A percentile compares a stretch with the other conserved stretches of the same genome.
phyloP scores from a whole-genome alignment of 2,888 invertebrate genomes.

The Cheilosia scutellata region DNA sequence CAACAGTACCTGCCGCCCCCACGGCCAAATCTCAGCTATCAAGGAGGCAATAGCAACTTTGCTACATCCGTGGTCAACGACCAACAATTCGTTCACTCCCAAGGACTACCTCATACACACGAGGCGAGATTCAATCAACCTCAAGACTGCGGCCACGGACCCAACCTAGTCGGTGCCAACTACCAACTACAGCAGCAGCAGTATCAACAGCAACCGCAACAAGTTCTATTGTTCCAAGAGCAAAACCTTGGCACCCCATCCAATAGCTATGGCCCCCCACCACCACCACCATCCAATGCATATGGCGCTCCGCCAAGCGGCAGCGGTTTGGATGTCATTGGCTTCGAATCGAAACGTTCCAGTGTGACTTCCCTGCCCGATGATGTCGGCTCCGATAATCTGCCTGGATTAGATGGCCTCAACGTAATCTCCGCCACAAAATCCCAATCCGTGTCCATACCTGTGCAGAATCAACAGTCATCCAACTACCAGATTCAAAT shows the following conservation, averaged over 20 bases:
- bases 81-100: constrained; percentile 79
- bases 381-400: constrained; percentile 78
- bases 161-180: constrained; percentile 81
- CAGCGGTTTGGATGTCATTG: constrained; percentile 80
- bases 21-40: constrained; percentile 36
- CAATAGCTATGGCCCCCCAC: constrained; percentile 80
- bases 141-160: constrained; percentile 83
- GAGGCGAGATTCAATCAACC: constrained; percentile 80
- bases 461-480: constrained; percentile 86
- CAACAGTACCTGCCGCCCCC: constrained; percentile 51
- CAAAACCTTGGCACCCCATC: constrained; percentile 78
- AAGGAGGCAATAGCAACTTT: constrained; percentile 43
- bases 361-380: constrained; percentile 79
- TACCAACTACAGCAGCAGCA: constrained; percentile 77
- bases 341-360: constrained; percentile 82
- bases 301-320: constrained; percentile 81
- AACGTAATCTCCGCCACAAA: constrained; percentile 83
- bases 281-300: constrained; percentile 78
- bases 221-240: constrained; percentile 76
- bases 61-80: constrained; percentile 41
- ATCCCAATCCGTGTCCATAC: constrained; percentile 84
- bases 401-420: constrained; percentile 81
- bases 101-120: constrained; percentile 79
- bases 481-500: constrained; percentile 90
- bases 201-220: constrained; percentile 20